A percentile compares a stretch with the other conserved stretches of the same genome.
phyloP scores from a whole-genome alignment of 2,888 invertebrate genomes.

The Fissipunctia ypsillon region DNA sequence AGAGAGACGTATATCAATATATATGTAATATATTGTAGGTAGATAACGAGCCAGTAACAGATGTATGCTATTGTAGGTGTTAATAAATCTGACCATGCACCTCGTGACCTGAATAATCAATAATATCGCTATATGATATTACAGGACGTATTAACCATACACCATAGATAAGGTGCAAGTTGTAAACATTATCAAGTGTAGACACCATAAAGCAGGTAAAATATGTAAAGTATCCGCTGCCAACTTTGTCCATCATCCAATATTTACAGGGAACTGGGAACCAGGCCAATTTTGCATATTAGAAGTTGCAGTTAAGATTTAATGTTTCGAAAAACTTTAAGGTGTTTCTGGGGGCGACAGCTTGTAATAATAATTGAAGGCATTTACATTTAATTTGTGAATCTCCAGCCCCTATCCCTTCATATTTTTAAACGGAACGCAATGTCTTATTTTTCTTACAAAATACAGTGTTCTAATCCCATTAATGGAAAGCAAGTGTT shows the following conservation, averaged over 20 bases:
- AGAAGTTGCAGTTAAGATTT: slow-evolving; percentile 57
- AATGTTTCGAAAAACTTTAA: slow-evolving; percentile 53
- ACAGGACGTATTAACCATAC: neutral
- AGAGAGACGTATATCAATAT: neutral
- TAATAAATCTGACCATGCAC: neutral
- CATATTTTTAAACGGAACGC: slow-evolving; percentile 27
- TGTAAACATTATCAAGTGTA: neutral
- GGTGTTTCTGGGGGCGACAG: slow-evolving; percentile 47
- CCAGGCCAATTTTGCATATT: slow-evolving; percentile 59
- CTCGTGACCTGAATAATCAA: slow-evolving; percentile 16
- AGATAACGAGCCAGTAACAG: too few species aligned
- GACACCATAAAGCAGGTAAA: slow-evolving; percentile 3
- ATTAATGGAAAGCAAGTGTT: slow-evolving; percentile 12
- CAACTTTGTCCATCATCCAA: slow-evolving; percentile 54
- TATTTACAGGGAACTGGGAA: slow-evolving; percentile 52
- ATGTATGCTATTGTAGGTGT: neutral
- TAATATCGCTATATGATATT: slow-evolving; percentile 3
- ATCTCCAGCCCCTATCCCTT: slow-evolving; percentile 17
- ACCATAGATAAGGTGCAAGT: neutral
- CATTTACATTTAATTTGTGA: slow-evolving; percentile 59
- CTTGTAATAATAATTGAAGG: slow-evolving; percentile 52
- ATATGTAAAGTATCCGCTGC: slow-evolving; percentile 30
- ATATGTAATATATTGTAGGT: neutral
- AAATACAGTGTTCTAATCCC: slow-evolving; percentile 15
- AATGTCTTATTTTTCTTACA: slow-evolving; percentile 4